Evolutionary conservation across 2,888 invertebrate genomes (phyloP), one percentile per base, ranked within the genome.

Genomic region (Loripinus fragilis): DNA sequence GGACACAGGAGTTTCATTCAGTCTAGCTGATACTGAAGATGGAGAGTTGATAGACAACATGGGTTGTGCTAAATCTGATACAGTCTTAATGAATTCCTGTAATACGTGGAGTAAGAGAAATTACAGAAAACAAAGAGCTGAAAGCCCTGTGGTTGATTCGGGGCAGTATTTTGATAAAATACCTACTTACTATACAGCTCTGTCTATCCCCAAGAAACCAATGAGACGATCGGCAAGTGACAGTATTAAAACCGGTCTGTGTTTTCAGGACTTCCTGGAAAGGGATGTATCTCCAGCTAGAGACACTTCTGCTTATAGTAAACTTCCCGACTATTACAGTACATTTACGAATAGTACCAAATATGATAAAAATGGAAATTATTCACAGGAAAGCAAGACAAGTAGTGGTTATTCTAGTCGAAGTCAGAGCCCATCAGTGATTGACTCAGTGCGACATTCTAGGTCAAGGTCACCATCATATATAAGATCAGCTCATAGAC

Each of bases 271-370:
- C 70, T 83, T 74, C 60, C 78, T 87, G 17, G 87, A 88, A 25
- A 80, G 88, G 1, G 89, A 90, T 55, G 77, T 79, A 5, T 89
- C 90, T 0, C 90, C 91, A 1, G 45, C 71, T 20, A 67, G 81
- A 23, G 84, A 85, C 33, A 68, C 78, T 0, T 78, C 85, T 15
- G 70, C 85, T 2, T 89, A 86, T 71, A 87, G 87, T 78, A 92
- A 92, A 84, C 78, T 93, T 38, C 93, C 93, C 2, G 90, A 90
- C 30, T 92, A 92, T 81, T 87, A 90, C 78, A 90, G 89, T 74
- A 91, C 91, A 79, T 93, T 92, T 81, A 92, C 92, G 28, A 93
- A 93, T 82, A 92, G 92, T 83, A 90, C 90, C 5, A 90, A 89
- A 55, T 92, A 92, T 70, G 42, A 35, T 30, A 25, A 25, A 3